Percentiles rank a stretch among this genome's conserved stretches.
Conservation (phyloP, 1,140 invertebrate species). For the Chionoecetes opilio region DNA sequence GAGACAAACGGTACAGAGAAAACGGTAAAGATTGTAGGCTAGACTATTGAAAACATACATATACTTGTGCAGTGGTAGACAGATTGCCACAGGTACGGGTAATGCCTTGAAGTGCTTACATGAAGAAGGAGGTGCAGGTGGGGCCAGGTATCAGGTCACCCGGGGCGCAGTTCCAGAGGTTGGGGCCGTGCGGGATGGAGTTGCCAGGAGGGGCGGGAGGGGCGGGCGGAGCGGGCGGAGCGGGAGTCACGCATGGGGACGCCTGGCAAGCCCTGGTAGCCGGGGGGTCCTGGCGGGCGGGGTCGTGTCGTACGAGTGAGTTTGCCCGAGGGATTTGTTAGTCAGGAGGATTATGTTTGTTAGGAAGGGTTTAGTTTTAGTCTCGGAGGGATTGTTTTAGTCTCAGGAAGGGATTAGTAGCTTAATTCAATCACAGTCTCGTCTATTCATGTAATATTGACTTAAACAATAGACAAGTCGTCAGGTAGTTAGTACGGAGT, state of each 20-base stretch:
- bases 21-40: neutral
- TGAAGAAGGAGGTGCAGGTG: slow-evolving; percentile 54
- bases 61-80: too few species aligned
- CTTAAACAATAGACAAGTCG: too few species aligned
- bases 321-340: too few species aligned
- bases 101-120: slow-evolving; percentile 47
- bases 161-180: slow-evolving; percentile 21
- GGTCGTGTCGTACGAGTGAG: too few species aligned
- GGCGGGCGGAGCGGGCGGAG: neutral
- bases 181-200: neutral
- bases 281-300: neutral
- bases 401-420: too few species aligned
- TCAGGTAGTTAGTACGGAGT: too few species aligned
- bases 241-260: neutral
- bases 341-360: too few species aligned
- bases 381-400: too few species aligned
- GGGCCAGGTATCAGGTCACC: slow-evolving; percentile 51
- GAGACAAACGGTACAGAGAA: neutral
- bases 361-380: too few species aligned
- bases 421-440: too few species aligned
- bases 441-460: too few species aligned
- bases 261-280: too few species aligned
- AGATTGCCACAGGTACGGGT: neutral
- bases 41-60: neutral
- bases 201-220: neutral